Evolutionary conservation across 2,113 vertebrate species (phyloP), one percentile per base, ranked within the genome.

Genomic region (Caloenas nicobarica): DNA sequence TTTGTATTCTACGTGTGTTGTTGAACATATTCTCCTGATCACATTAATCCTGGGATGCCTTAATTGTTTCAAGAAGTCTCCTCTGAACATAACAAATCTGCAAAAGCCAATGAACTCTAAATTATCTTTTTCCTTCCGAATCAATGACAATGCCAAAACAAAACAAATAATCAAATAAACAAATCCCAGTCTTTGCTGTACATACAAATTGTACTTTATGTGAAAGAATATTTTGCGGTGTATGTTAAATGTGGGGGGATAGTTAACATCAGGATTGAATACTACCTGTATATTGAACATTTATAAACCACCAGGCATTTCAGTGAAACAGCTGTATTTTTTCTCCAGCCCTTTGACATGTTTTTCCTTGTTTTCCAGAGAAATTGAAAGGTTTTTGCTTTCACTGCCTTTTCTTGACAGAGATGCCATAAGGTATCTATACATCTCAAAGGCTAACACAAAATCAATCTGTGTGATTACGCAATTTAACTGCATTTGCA

Each of bases 381-480:
- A 93, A 96, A 89, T 76, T 83, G 81, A 97, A 96, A 82, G 54
- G 26, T 42, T 97, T 97, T 96, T 95, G 57, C 68, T 97, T 86
- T 95, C 62, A 86, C 48, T 96, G 76, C 78, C 81, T 97, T 89
- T 95, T 83, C 95, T 97, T 97, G 96, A 98, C 91, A 97, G 96
- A 96, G 96, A 96, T 96, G 94, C 97, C 94, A 97, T 61, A 88
- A 98, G 95, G 91, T 97, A 94, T 96, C 97, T 97, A 97, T 98
- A 96, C 73, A 97, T 98, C 97, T 97, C 95, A 94, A 96, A 97
- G 81, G 61, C 85, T 97, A 98, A 95, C 97, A 98, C 91, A 98
- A 98, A 98, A 98, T 98, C 98, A 97, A 97, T 98, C 77, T 91
- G 61, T 85, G 92, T 87, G 90, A 98, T 98, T 97, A 97, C 97